phyloP scores from a whole-genome alignment of 64 coral and sea anemone genomes.

The Actinia equina region DNA sequence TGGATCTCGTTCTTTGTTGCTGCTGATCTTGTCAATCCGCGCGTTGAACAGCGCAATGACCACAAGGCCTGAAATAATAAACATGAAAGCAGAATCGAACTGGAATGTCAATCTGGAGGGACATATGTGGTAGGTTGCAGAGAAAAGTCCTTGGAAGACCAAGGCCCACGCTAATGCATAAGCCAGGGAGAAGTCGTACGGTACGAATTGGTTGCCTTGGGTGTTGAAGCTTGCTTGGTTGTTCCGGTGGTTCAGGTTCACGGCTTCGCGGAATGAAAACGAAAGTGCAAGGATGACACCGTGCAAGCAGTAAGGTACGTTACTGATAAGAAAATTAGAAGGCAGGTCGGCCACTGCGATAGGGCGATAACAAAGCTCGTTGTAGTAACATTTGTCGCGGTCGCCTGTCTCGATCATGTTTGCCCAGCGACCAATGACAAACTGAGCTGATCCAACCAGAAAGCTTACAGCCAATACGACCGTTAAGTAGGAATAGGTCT shows the following conservation, averaged over 20 bases:
- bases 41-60: constrained; percentile 72
- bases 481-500: constrained; percentile 78
- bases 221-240: not conserved
- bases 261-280: constrained; percentile 74
- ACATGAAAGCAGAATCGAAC: constrained; percentile 96
- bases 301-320: constrained; percentile 77
- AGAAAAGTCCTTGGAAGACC: constrained; percentile 83
- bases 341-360: constrained; percentile 83
- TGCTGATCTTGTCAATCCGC: constrained; percentile 26
- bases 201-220: not conserved
- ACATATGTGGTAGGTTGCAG: constrained; percentile 82
- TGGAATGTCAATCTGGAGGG: constrained; percentile 89
- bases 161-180: constrained; percentile 80
- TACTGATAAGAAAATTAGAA: constrained; percentile 88
- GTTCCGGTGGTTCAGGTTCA: constrained; percentile 20
- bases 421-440: constrained; percentile 87
- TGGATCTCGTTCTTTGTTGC: constrained; percentile 3
- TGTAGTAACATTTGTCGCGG: constrained; percentile 87
- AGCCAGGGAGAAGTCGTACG: constrained; percentile 80
- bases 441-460: constrained; percentile 83
- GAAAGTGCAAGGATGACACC: constrained; percentile 57
- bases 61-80: constrained; percentile 81
- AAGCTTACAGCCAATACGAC: constrained; percentile 73
- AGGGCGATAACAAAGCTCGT: constrained; percentile 87
- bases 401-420: constrained; percentile 72